Conservation (phyloP, 2,888 invertebrate genomes). For the Spisula subtruncata region DNA sequence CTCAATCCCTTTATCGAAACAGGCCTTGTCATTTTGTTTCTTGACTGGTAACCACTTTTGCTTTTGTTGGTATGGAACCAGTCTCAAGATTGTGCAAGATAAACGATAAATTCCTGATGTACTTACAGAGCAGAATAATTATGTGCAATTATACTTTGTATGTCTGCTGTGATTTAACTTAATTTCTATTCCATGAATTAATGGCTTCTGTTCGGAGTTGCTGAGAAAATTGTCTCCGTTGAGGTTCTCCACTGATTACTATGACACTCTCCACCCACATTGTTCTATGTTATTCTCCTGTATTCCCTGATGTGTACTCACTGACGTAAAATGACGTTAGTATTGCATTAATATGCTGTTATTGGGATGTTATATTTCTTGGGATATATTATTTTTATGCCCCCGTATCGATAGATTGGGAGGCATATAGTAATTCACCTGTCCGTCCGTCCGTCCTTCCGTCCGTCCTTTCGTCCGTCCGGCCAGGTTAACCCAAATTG, state of each 20-base stretch:
- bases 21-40: too few relatives aligned
- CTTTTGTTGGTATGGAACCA: too few relatives aligned
- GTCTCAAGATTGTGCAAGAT: not conserved
- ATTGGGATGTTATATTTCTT: not conserved
- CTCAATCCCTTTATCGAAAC: too few relatives aligned
- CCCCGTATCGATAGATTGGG: too few relatives aligned
- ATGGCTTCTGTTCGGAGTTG: not conserved
- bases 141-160: not conserved
- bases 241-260: not conserved
- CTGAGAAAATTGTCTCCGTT: not conserved
- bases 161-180: constrained; percentile 10
- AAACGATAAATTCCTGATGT: not conserved
- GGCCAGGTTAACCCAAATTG: too few relatives aligned
- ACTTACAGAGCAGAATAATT: not conserved
- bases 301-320: not conserved
- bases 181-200: constrained; percentile 4
- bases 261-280: constrained; percentile 1
- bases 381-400: not conserved
- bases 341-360: not conserved
- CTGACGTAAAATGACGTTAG: constrained; percentile 11
- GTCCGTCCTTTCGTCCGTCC: too few relatives aligned
- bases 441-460: too few relatives aligned
- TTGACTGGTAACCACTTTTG: too few relatives aligned
- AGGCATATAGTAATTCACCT: too few relatives aligned
- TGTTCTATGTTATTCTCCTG: not conserved